phyloP scores from a whole-genome alignment of 2,888 invertebrate species.

The Morpho achilles region DNA sequence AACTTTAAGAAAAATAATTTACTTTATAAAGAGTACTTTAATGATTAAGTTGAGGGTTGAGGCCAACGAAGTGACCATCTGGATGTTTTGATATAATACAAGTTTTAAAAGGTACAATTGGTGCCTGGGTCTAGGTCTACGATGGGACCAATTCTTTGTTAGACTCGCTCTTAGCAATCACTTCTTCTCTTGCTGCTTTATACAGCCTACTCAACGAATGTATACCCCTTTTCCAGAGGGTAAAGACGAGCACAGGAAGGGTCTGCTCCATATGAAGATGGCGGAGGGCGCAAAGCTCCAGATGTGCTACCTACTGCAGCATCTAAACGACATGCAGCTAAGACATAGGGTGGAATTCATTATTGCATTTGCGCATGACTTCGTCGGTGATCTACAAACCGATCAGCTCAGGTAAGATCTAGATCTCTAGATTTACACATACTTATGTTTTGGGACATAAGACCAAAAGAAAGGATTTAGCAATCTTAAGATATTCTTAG shows the following conservation, averaged over 20 bases:
- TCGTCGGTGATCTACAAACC: conserved; percentile 94
- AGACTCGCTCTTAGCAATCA: no score
- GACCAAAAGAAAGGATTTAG: no score
- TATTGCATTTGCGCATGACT: conserved; percentile 96
- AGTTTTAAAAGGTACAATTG: no score
- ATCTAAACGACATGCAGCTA: conserved; percentile 96
- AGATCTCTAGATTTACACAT: neutral
- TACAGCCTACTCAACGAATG: neutral
- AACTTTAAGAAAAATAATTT: no score
- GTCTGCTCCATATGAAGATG: conserved; percentile 97
- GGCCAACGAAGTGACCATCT: no score
- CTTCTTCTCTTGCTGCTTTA: no score
- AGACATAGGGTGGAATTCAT: conserved; percentile 97
- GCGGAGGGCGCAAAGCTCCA: conserved; percentile 99
- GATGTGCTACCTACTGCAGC: conserved; percentile 97
- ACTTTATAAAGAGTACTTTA: no score
- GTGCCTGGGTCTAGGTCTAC: no score
- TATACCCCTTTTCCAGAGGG: conserved; percentile 78
- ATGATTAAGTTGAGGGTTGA: no score
- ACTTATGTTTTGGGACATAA: neutral
- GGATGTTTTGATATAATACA: no score
- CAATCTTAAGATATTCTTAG: no score
- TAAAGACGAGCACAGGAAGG: conserved; percentile 94
- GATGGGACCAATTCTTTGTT: no score
- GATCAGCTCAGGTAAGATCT: conserved; percentile 87